Conservation (phyloP, 2,888 invertebrate species). For the Meandrusa payeni region DNA sequence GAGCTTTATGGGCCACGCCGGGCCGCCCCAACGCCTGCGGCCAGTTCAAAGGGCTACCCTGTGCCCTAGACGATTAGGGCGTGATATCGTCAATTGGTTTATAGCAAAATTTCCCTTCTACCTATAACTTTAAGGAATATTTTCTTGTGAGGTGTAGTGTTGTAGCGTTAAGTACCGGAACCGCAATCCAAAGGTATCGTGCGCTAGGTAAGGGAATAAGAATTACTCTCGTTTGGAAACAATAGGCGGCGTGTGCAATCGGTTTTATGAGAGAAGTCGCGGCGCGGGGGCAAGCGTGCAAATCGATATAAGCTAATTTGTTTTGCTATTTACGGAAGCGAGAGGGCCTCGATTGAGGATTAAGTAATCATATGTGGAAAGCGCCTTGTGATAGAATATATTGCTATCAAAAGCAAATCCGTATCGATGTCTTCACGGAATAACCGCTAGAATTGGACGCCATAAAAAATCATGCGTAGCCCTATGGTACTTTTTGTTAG, state of each 20-base stretch:
- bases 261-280: constrained; percentile 44
- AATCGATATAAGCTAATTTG: constrained; percentile 66
- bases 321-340: constrained; percentile 64
- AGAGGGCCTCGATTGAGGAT: constrained; percentile 49
- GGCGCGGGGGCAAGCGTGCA: constrained; percentile 53
- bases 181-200: constrained; percentile 60
- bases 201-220: constrained; percentile 66
- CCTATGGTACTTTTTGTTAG: too few relatives aligned
- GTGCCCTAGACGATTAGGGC: constrained; percentile 33
- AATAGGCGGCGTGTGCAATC: constrained; percentile 33
- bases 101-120: neutral
- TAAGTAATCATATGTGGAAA: constrained; percentile 42
- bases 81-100: neutral
- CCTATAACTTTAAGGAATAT: neutral
- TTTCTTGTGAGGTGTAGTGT: constrained; percentile 40
- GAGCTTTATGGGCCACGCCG: constrained; percentile 48
- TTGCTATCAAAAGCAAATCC: too few relatives aligned
- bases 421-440: too few relatives aligned
- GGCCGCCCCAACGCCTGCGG: constrained; percentile 53
- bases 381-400: too few relatives aligned
- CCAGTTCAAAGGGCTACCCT: constrained; percentile 65
- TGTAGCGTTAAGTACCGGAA: constrained; percentile 49
- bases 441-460: too few relatives aligned
- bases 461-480: too few relatives aligned
- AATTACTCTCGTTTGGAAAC: constrained; percentile 52